Percentiles rank a stretch among this genome's conserved stretches.
Conservation (phyloP, 2,113 vertebrate species). For the Brachyhypopomus occidentalis region DNA sequence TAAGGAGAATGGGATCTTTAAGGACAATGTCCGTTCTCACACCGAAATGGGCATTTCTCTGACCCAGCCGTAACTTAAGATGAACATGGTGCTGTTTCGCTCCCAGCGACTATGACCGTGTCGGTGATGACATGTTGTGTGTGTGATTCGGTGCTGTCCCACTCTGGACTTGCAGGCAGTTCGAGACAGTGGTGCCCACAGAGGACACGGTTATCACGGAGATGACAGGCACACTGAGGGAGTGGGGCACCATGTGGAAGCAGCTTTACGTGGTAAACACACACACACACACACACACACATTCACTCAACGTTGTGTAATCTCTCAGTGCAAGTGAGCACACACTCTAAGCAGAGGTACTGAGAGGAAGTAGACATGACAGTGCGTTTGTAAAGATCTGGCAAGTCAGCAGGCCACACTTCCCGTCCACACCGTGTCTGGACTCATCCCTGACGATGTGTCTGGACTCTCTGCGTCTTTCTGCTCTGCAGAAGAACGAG, state of each 20-base stretch:
- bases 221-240: slow-evolving; percentile 96
- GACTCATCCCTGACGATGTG: not conserved
- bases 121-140: too few relatives aligned
- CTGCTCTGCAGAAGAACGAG: slow-evolving; percentile 85
- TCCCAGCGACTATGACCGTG: too few relatives aligned
- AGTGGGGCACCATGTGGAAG: slow-evolving; percentile 99
- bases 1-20: not conserved
- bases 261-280: slow-evolving; percentile 91
- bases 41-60: not conserved
- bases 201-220: slow-evolving; percentile 98
- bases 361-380: not conserved
- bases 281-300: slow-evolving; percentile 2
- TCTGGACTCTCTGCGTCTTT: not conserved
- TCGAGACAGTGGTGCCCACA: slow-evolving; percentile 93
- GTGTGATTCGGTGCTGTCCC: not conserved
- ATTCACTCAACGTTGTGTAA: not conserved
- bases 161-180: slow-evolving; percentile 80
- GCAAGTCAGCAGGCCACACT: not conserved
- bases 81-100: too few relatives aligned
- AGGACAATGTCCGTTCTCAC: not conserved
- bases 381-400: slow-evolving; percentile 11
- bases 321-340: not conserved
- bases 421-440: not conserved
- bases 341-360: not conserved
- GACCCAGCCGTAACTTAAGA: not conserved